A percentile compares a stretch with the other conserved stretches of the same genome.
These are phyloP conservation scores for Ylistrum balloti DNA, from an alignment of 1,140 invertebrate species.

Conservation along the genomic window DNA sequence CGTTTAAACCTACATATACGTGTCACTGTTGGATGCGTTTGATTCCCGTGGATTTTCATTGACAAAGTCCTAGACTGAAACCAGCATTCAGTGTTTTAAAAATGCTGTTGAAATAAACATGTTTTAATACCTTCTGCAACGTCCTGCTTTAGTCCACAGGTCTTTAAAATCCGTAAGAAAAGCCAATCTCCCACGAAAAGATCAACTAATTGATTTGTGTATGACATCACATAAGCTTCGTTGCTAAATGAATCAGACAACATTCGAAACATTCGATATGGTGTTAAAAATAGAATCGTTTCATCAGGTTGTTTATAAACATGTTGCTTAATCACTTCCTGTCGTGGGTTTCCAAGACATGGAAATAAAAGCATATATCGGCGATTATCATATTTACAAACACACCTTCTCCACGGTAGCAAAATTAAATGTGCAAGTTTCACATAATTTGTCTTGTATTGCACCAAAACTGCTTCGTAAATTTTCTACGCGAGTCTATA, in stretches of 20 bases:
- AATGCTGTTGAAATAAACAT: no score
- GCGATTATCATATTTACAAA: background rate
- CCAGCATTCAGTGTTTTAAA: no score
- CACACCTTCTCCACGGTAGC: background rate
- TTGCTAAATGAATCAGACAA: constrained; percentile 38
- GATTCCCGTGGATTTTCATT: no score
- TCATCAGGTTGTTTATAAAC: constrained; percentile 11
- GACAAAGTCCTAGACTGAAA: no score
- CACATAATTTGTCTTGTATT: background rate
- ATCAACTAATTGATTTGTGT: background rate
- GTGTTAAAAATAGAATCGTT: constrained; percentile 10
- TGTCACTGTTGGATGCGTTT: no score
- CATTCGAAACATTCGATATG: background rate
- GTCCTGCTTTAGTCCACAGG: no score
- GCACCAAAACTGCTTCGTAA: background rate
- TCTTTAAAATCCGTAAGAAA: no score
- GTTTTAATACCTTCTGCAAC: no score
- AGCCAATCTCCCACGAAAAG: no score
- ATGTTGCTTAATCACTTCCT: constrained; percentile 33
- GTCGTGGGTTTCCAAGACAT: background rate
- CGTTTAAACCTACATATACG: no score
- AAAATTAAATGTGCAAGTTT: background rate
- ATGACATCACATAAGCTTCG: background rate
- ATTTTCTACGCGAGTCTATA: background rate
- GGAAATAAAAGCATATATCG: background rate